Percentiles rank a stretch among this genome's conserved stretches.
Evolutionary conservation across 2,888 invertebrate species (phyloP).

Genomic region (Andricus quercusramuli): DNA sequence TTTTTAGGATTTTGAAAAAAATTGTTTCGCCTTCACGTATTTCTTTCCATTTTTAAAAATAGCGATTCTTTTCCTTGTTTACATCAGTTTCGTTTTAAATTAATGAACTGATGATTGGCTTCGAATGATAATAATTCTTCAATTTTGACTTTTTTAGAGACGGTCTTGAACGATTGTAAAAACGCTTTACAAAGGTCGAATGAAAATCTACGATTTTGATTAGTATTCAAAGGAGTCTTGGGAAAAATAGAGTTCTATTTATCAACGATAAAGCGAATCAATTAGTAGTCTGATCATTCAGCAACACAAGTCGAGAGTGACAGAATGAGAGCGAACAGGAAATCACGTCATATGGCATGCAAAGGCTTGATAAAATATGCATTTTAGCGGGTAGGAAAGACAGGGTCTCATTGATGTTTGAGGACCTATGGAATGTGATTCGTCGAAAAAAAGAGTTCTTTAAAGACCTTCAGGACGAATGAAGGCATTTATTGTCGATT

Average conservation of each 20-base stretch:
- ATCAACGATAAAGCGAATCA: constrained; percentile 26
- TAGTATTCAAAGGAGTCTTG: constrained; percentile 2
- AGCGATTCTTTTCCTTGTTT: background rate
- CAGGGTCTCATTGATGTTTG: constrained; percentile 61
- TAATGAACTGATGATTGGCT: background rate
- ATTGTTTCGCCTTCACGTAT: too few species aligned
- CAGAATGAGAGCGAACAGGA: constrained; percentile 40
- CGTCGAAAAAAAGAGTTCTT: constrained; percentile 45
- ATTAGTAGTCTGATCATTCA: constrained; percentile 13
- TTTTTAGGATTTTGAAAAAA: too few species aligned
- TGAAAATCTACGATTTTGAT: constrained; percentile 15
- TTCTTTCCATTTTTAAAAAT: background rate
- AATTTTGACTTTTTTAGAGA: background rate
- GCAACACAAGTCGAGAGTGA: background rate
- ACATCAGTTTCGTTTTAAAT: background rate
- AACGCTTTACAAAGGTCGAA: constrained; percentile 20
- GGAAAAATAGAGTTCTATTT: constrained; percentile 8
- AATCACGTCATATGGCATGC: constrained; percentile 42
- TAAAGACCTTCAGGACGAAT: constrained; percentile 55
- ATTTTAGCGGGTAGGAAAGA: constrained; percentile 45
- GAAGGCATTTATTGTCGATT: constrained; percentile 70
- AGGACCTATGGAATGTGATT: constrained; percentile 44
- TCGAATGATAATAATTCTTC: background rate
- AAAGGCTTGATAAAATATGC: constrained; percentile 48
- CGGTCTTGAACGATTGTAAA: background rate